Conservation (phyloP, 2,888 invertebrate species). For the Zeuzera pyrina region DNA sequence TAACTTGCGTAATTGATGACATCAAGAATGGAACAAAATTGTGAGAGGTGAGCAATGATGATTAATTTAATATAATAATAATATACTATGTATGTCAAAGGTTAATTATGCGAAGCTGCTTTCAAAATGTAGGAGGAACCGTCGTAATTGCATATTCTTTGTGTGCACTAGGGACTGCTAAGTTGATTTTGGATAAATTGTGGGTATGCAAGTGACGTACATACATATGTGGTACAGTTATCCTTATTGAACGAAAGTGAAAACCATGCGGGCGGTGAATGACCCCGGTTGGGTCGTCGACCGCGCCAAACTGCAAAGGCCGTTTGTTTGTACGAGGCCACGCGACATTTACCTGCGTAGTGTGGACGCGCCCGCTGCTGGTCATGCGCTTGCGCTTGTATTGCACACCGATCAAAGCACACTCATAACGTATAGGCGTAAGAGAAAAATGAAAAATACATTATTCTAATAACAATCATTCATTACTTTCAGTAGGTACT, state of each 20-base stretch:
- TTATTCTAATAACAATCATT: no score
- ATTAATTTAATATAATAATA: no score
- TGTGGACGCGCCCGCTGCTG: not conserved
- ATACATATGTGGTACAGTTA: conserved; percentile 69
- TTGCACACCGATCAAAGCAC: conserved; percentile 29
- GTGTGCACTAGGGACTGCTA: conserved; percentile 37
- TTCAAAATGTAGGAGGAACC: conserved; percentile 1
- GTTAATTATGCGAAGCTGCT: not conserved
- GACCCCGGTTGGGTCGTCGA: conserved; percentile 62
- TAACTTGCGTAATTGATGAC: no score
- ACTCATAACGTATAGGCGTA: no score
- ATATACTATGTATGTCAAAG: no score
- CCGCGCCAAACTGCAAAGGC: conserved; percentile 72
- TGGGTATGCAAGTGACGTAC: conserved; percentile 56
- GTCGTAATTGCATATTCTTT: conserved; percentile 35
- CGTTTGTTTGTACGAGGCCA: conserved; percentile 70
- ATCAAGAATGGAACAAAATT: no score
- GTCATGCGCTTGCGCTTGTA: conserved; percentile 23
- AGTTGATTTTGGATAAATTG: conserved; percentile 24
- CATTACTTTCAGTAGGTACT: no score
- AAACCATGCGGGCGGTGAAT: conserved; percentile 68
- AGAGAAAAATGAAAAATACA: no score
- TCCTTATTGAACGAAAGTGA: conserved; percentile 73
- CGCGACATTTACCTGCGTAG: conserved; percentile 50
- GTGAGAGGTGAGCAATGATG: no score